These are phyloP conservation scores for Sardina pilchardus DNA, from an alignment of 2,113 vertebrate species.

Conservation along the genomic window DNA sequence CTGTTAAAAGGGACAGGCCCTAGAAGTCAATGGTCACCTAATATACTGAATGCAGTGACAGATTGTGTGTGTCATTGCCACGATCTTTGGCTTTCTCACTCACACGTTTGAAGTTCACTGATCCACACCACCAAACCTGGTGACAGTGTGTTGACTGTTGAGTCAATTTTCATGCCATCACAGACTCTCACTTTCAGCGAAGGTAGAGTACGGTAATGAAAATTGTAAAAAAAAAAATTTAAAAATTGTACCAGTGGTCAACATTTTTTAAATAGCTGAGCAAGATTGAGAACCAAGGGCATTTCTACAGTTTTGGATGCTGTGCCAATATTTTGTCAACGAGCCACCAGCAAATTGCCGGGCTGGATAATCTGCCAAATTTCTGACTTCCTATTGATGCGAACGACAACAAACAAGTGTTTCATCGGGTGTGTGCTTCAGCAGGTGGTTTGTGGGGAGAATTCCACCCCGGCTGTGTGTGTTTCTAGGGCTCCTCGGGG, in stretches of 20 bases:
- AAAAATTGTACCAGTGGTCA: no score
- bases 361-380: background rate
- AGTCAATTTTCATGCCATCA: background rate
- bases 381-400: slow-evolving; percentile 25
- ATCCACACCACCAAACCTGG: background rate
- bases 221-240: no score
- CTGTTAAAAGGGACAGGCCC: no score
- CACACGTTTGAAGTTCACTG: background rate
- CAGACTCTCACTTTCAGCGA: slow-evolving; percentile 2
- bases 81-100: background rate
- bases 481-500: slow-evolving; percentile 30
- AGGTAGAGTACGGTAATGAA: background rate
- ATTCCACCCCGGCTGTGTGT: slow-evolving; percentile 34
- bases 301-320: background rate
- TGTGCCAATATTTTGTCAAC: background rate
- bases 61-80: background rate
- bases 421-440: slow-evolving; percentile 44
- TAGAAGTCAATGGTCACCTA: background rate
- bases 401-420: slow-evolving; percentile 47
- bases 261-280: background rate
- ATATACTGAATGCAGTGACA: background rate
- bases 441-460: slow-evolving; percentile 49
- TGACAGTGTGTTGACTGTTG: background rate
- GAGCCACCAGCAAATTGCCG: background rate
- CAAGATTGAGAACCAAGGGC: background rate